These are phyloP conservation scores for Triplophysa dalaica DNA, from an alignment of 2,113 vertebrate species.

Conservation along the genomic window DNA sequence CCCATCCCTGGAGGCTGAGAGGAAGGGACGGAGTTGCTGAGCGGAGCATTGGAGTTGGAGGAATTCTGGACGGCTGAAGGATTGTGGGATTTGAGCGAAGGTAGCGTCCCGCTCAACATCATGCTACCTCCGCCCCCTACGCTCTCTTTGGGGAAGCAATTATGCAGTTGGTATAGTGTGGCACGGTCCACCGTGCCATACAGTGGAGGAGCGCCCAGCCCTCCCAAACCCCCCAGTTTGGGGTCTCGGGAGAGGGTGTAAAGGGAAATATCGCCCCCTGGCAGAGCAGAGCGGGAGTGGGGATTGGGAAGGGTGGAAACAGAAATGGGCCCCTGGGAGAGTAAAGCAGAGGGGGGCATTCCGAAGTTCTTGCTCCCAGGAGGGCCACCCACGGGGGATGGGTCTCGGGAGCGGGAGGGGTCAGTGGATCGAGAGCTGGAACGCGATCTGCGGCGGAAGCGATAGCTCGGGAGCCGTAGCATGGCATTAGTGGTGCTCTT, in stretches of 20 bases:
- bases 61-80: constrained; percentile 68
- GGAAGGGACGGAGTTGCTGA: constrained; percentile 80
- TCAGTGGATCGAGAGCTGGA: constrained; percentile 88
- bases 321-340: constrained; percentile 76
- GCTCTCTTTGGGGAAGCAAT: constrained; percentile 86
- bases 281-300: constrained; percentile 74
- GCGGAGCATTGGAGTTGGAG: constrained; percentile 72
- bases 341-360: constrained; percentile 71
- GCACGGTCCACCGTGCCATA: constrained; percentile 81
- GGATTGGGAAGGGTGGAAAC: constrained; percentile 80
- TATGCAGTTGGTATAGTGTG: constrained; percentile 87
- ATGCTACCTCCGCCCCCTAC: constrained; percentile 62
- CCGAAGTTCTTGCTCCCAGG: constrained; percentile 75
- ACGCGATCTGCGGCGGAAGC: constrained; percentile 86
- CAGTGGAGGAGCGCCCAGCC: constrained; percentile 68
- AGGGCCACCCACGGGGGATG: constrained; percentile 73
- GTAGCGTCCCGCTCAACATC: constrained; percentile 78
- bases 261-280: constrained; percentile 86
- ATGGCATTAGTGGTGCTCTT: constrained; percentile 85
- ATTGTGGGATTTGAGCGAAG: constrained; percentile 77
- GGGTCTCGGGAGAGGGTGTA: constrained; percentile 88
- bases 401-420: constrained; percentile 82
- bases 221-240: constrained; percentile 79
- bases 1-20: constrained; percentile 80
- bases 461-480: constrained; percentile 89